phyloP scores from a whole-genome alignment of 2,888 invertebrate species.

The Thereva unica region DNA sequence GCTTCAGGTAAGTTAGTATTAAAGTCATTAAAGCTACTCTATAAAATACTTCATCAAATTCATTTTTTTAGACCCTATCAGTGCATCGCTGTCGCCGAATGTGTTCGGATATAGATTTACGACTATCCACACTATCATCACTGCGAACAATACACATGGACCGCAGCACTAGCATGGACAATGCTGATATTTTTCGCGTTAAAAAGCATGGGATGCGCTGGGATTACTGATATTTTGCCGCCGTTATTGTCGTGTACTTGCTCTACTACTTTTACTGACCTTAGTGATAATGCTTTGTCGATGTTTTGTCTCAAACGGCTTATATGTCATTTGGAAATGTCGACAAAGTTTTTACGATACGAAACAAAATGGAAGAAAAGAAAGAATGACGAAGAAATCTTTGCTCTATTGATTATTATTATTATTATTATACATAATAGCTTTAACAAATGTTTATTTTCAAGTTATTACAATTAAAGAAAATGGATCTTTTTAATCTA shows the following conservation, averaged over 20 bases:
- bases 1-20: constrained; percentile 51
- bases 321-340: no score
- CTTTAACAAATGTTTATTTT: no score
- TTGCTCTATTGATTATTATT: no score
- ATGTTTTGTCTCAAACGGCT: no score
- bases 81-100: constrained; percentile 54
- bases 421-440: no score
- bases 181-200: constrained; percentile 52
- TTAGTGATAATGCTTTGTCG: no score
- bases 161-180: constrained; percentile 50
- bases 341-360: no score
- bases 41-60: background rate
- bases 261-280: constrained; percentile 53
- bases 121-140: constrained; percentile 50
- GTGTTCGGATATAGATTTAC: constrained; percentile 55
- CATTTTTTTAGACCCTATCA: constrained; percentile 47
- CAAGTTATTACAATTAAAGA: no score
- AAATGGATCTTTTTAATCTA: no score
- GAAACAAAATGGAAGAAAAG: no score
- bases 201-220: constrained; percentile 49
- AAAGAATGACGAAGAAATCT: no score
- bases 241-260: constrained; percentile 54
- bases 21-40: background rate
- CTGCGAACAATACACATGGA: constrained; percentile 53
- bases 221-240: constrained; percentile 57